Base-by-base conservation (phyloP, 92 coral and sea anemone genomes). In the Pocillopora meandrina region DNA sequence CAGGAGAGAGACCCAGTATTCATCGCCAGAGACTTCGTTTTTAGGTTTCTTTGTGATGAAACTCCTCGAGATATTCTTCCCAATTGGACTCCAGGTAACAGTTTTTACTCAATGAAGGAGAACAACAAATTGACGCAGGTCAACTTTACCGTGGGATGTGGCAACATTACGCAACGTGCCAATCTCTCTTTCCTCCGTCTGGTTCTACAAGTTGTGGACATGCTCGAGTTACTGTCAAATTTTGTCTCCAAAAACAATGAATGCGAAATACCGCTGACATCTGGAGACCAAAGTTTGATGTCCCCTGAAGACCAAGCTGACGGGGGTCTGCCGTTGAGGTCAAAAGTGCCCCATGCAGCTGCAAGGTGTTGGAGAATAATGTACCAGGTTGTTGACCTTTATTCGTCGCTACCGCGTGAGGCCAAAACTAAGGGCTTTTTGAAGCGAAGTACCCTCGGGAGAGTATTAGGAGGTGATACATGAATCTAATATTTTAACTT, bases 361-460 rank as follows among this genome's bases (percentile, higher is more conserved):
- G 90, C 74, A 8, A 97, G 93, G 86, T 97, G 99, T 66, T 97
- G 99, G 99, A 90, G 95, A 85, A 91, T 93, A 69, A 97, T 97
- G 99, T 90, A 93, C 86, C 97, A 95, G 72, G 93, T 97, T 52
- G 80, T 95, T 64, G 95, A 97, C 85, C 90, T 97, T 74, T 97
- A 97, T 65, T 97, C 99, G 20, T 93, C 99, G 8, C 74, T 97
- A 26, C 99, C 99, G 21, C 89, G 93, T 57, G 98, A 94, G 78
- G 92, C 93, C 13, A 92, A 92, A 64, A 83, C 72, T 55, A 94
- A 94, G 81, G 93, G 93, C 13, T 87, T 77, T 87, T 71, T 84
- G 81, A 82, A 83, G 31, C 82, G 95, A 19, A 77, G 81, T 58
- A 68, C 85, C 3, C 71, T 89, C 70, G 85, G 89, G 18, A 74